Base-by-base conservation (phyloP, 2,888 invertebrate species). In the Drosophila pseudotakahashii region DNA sequence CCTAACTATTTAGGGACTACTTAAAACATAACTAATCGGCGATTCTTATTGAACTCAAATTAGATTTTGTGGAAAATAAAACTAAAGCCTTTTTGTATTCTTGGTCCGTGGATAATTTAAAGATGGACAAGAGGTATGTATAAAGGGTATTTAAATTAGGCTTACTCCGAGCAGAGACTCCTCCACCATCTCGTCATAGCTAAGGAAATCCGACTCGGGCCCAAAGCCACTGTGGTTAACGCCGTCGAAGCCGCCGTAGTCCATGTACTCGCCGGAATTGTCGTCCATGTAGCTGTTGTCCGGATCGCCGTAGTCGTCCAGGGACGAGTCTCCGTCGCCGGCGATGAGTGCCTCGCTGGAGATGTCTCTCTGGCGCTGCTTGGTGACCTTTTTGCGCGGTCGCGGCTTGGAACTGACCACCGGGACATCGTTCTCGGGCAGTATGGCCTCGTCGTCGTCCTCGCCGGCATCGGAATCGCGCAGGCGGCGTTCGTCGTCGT, bases 101-200 rank as follows among this genome's bases (percentile, higher is more conserved):
- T 26, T 26, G 26, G 26, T 26, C 26, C 26, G 26, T 26, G 26
- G 6, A 26, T 7, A 6, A 6, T 1, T 26, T 26, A 19, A 19
- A 3, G 3, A 19, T 3, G 2, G 19, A 19, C 19, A 26, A 30
- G 30, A 7, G 30, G 30, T 7, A 7, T 30, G 30, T 7, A 7
- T 30, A 30, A 30, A 7, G 7, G 7, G 7, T 30, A 30, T 30
- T 30, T 7, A 11, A 34, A 34, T 11, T 5, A n/a, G 6, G 37
- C 84, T 79, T 75, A 89, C 90, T 30, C 89, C 90, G 44, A 90
- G 71, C 19, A 90, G 68, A 0, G 90, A 88, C 62, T 90, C 90
- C 63, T 90, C 90, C 5, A 90, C 90, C 78, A 90, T 83, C 61
- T 90, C 91, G 47, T 90, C 90, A 55, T 90, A 90, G 60, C 89